A percentile compares a stretch with the other conserved stretches of the same genome.
Evolutionary conservation across 1,140 invertebrate species (phyloP).

Genomic region (Subanguina moxae): DNA sequence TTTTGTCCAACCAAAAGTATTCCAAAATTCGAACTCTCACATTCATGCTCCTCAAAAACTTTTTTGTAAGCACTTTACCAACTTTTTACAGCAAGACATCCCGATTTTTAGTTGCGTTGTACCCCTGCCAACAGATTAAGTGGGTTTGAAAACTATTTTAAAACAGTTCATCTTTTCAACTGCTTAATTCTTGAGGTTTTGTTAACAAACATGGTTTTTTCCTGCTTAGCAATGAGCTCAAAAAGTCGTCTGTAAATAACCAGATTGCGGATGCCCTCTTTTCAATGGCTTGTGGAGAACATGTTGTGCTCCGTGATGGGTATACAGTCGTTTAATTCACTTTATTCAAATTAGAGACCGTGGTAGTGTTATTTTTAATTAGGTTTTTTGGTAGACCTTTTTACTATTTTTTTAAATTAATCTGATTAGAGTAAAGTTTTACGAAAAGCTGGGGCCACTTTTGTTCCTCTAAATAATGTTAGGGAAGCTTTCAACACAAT

Average conservation of each 20-base stretch:
- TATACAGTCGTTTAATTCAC: constrained; percentile 12
- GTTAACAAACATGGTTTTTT: constrained; percentile 36
- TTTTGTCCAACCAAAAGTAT: constrained; percentile 40
- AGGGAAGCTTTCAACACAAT: too few species aligned
- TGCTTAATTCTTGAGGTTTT: constrained; percentile 9
- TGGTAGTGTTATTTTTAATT: neutral
- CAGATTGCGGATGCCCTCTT: constrained; percentile 42
- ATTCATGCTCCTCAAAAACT: constrained; percentile 40
- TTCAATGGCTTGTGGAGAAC: constrained; percentile 46
- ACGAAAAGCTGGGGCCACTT: too few species aligned
- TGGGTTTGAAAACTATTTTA: neutral
- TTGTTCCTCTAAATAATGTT: too few species aligned
- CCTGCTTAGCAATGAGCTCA: constrained; percentile 34
- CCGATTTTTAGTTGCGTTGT: constrained; percentile 33
- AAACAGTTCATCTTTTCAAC: neutral
- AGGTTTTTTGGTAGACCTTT: neutral
- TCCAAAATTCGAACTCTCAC: constrained; percentile 31
- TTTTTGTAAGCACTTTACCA: constrained; percentile 34
- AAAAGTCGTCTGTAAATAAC: constrained; percentile 31
- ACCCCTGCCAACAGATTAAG: constrained; percentile 19
- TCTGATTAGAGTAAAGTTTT: neutral
- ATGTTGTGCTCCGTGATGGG: constrained; percentile 34
- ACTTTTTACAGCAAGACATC: too few species aligned
- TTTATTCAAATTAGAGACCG: too few species aligned
- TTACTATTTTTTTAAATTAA: neutral